Evolutionary conservation across 1,140 invertebrate genomes (phyloP).

Genomic region (Bombus superbus): DNA sequence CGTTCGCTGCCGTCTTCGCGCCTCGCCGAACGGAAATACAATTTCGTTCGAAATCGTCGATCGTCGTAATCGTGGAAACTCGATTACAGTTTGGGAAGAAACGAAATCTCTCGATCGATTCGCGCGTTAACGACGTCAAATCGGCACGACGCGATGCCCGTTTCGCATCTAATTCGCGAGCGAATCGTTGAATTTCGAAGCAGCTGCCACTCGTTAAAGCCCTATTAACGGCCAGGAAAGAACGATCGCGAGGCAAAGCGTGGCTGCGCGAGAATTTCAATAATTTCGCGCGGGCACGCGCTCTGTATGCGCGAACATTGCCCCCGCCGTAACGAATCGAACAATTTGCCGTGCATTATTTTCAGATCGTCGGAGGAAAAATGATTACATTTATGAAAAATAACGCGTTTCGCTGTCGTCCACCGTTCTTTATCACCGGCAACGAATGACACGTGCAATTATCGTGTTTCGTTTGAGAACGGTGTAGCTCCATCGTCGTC

Average conservation of each 20-base stretch:
- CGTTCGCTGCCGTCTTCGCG: neutral
- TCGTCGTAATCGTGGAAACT: neutral
- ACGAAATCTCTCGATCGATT: slow-evolving; percentile 27
- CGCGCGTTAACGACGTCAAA: neutral
- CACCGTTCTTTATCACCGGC: neutral
- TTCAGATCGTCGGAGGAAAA: neutral
- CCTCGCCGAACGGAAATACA: neutral
- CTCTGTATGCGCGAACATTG: neutral
- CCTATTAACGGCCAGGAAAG: neutral
- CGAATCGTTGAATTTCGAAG: neutral
- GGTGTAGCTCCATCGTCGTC: neutral
- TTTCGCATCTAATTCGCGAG: neutral
- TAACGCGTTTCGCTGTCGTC: neutral
- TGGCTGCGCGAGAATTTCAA: neutral
- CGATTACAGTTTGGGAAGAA: slow-evolving; percentile 10
- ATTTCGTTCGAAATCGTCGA: neutral
- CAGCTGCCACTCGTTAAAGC: neutral
- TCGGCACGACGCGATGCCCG: neutral
- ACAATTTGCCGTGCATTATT: slow-evolving; percentile 10
- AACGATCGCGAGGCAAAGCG: no score
- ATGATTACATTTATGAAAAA: slow-evolving; percentile 3
- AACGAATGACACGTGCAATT: neutral
- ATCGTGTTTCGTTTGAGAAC: neutral
- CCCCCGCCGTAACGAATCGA: slow-evolving; percentile 12
- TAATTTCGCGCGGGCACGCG: slow-evolving; percentile 2